Percentiles rank a stretch among this genome's conserved stretches.
phyloP scores from a whole-genome alignment of 2,888 invertebrate genomes.

The Halictus quadricinctus region DNA sequence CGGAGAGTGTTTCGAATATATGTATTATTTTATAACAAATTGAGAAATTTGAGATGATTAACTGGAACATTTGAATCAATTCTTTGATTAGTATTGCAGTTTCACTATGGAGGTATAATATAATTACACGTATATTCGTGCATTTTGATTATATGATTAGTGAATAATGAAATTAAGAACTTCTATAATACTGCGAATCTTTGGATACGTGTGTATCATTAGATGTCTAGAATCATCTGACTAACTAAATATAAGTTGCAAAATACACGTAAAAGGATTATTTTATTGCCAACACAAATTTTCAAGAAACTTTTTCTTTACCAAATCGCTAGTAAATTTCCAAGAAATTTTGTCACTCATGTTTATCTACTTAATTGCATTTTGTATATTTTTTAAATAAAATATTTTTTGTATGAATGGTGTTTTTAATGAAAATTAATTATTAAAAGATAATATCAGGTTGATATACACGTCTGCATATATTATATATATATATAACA shows the following conservation, averaged over 20 bases:
- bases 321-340: slow-evolving; percentile 17
- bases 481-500: neutral
- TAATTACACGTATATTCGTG: neutral
- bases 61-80: slow-evolving; percentile 6
- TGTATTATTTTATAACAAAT: slow-evolving; percentile 25
- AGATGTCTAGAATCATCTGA: slow-evolving; percentile 6
- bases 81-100: slow-evolving; percentile 1
- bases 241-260: neutral
- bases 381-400: neutral
- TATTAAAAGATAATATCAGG: neutral
- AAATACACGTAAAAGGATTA: neutral
- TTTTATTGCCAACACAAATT: slow-evolving; percentile 16
- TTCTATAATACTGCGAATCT: neutral
- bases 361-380: neutral
- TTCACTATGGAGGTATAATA: neutral
- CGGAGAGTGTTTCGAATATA: slow-evolving; percentile 6
- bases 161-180: slow-evolving; percentile 17
- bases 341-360: neutral
- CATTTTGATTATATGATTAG: neutral
- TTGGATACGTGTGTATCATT: neutral
- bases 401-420: neutral
- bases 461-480: neutral
- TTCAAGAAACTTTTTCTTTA: neutral
- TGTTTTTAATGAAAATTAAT: neutral
- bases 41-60: neutral